phyloP scores from a whole-genome alignment of 2,888 invertebrate genomes.

The Tiphia femorata region DNA sequence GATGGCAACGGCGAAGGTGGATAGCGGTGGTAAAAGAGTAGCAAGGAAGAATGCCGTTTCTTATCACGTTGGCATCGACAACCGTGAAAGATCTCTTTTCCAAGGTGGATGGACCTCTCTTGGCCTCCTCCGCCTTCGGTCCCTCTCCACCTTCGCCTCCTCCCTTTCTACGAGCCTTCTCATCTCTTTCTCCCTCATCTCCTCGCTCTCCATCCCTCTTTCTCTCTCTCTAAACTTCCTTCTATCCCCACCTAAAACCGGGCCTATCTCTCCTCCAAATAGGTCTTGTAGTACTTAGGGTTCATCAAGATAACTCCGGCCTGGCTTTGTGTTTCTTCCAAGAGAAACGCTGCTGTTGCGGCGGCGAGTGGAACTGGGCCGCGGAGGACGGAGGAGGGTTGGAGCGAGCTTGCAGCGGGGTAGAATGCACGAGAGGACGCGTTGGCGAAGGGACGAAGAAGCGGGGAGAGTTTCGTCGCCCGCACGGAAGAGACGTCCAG shows the following conservation, averaged over 20 bases:
- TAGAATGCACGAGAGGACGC: background rate
- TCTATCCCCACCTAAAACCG: conserved; percentile 15
- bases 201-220: conserved; percentile 25
- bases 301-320: conserved; percentile 63
- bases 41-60: conserved; percentile 43
- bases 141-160: background rate
- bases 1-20: conserved; percentile 8
- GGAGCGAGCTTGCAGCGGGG: background rate
- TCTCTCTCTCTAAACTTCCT: conserved; percentile 18
- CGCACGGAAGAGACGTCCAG: conserved; percentile 1
- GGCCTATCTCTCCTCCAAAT: conserved; percentile 57
- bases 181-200: conserved; percentile 16
- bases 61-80: conserved; percentile 59
- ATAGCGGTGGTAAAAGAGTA: conserved; percentile 44
- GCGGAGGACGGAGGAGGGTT: conserved; percentile 4
- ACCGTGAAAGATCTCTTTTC: conserved; percentile 57
- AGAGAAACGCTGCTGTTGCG: conserved; percentile 31
- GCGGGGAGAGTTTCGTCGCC: conserved; percentile 3
- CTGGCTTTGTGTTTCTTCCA: conserved; percentile 51
- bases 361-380: conserved; percentile 18
- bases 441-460: background rate
- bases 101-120: conserved; percentile 44
- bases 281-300: conserved; percentile 62
- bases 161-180: conserved; percentile 17
- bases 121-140: conserved; percentile 1